Percentiles rank a stretch among this genome's conserved stretches.
Conservation (phyloP, 2,113 vertebrate genomes). For the Tretioscincus oriximinensis region DNA sequence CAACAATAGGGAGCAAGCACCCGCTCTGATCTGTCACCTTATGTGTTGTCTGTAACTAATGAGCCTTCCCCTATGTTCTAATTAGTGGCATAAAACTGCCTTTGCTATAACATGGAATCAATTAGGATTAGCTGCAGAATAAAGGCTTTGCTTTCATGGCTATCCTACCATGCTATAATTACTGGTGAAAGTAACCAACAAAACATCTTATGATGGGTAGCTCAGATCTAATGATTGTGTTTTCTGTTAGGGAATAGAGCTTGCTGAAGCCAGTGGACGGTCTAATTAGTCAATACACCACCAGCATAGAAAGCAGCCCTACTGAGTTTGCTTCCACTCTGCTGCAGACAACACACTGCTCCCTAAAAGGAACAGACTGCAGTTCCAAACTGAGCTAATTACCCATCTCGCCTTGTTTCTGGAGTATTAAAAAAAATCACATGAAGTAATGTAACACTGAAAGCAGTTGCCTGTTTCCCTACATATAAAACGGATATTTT, state of each 20-base stretch:
- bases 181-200: slow-evolving; percentile 40
- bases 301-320: slow-evolving; percentile 1
- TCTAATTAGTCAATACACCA: slow-evolving; percentile 5
- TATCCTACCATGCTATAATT: slow-evolving; percentile 26
- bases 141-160: slow-evolving; percentile 40
- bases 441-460: neutral
- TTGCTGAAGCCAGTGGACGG: neutral
- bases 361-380: slow-evolving; percentile 13
- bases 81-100: slow-evolving; percentile 52
- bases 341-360: slow-evolving; percentile 3
- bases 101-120: slow-evolving; percentile 53
- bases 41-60: slow-evolving; percentile 23
- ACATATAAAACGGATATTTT: neutral
- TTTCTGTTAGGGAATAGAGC: slow-evolving; percentile 23
- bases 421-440: neutral
- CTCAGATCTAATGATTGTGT: slow-evolving; percentile 20
- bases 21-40: slow-evolving; percentile 26
- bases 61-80: slow-evolving; percentile 42
- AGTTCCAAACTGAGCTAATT: slow-evolving; percentile 3
- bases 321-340: slow-evolving; percentile 9
- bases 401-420: slow-evolving; percentile 7
- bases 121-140: slow-evolving; percentile 54
- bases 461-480: neutral
- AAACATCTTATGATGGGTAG: slow-evolving; percentile 1
- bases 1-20: slow-evolving; percentile 6